phyloP scores from a whole-genome alignment of 2,888 invertebrate species.

The Acanthosoma haemorrhoidale region DNA sequence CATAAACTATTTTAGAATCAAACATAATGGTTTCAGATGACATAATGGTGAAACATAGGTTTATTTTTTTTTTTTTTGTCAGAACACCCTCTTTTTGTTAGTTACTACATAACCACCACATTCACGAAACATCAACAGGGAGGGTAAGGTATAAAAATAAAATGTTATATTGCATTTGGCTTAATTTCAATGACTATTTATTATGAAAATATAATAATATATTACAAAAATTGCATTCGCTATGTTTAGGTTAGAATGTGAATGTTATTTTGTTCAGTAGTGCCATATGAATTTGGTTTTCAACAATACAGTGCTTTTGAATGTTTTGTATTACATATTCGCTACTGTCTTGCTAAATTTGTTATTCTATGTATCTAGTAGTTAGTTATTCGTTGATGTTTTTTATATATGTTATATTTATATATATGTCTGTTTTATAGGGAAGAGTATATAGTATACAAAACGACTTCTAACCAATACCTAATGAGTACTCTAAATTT shows the following conservation, averaged over 20 bases:
- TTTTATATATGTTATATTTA: slow-evolving; percentile 28
- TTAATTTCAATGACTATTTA: slow-evolving; percentile 38
- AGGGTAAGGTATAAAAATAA: slow-evolving; percentile 6
- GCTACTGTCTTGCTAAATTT: slow-evolving; percentile 33
- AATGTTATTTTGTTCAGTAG: slow-evolving; percentile 34
- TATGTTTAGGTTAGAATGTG: slow-evolving; percentile 39
- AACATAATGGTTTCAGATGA: no score
- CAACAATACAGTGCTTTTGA: slow-evolving; percentile 34
- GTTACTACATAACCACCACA: background rate
- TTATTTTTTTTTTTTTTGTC: background rate
- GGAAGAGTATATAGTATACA: slow-evolving; percentile 39
- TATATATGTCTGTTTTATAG: slow-evolving; percentile 31
- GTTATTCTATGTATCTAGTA: slow-evolving; percentile 32
- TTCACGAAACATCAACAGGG: background rate
- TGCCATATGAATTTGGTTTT: slow-evolving; percentile 34
- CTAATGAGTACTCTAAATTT: slow-evolving; percentile 37
- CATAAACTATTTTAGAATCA: background rate
- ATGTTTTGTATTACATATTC: slow-evolving; percentile 28
- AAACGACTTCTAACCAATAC: slow-evolving; percentile 36
- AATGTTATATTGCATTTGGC: slow-evolving; percentile 15
- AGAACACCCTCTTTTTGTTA: slow-evolving; percentile 3
- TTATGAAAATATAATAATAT: slow-evolving; percentile 40
- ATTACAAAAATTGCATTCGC: slow-evolving; percentile 39
- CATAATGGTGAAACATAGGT: background rate
- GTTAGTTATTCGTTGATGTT: slow-evolving; percentile 31